Base-by-base conservation (phyloP, 2,797 vertebrate species). In the Pantherophis alleghaniensis region DNA sequence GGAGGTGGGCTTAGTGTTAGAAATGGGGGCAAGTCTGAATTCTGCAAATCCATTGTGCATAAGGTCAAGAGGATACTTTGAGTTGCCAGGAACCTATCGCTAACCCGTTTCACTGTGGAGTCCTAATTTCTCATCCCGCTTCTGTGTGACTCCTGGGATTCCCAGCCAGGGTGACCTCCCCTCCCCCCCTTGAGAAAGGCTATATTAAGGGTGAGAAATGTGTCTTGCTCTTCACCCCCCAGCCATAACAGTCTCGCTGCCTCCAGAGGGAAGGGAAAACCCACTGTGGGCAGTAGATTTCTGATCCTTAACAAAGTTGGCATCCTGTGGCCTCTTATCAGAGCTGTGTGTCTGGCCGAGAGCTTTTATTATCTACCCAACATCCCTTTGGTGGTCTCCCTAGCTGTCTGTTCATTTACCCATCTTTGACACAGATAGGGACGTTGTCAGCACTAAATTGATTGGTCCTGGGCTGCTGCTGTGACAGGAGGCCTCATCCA, bases 341-440 rank as follows among this genome's bases (percentile, higher is more conserved):
- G 10, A 2, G 51, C 28, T 60, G 59, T 51, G 83, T 2, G 7
- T 55, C 89, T 93, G 86, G 37, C 88, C 11, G 26, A 92, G 91
- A 51, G 51, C 87, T 2, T 26, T 37, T 89, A 87, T 89, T 92
- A 88, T 95, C 87, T 94, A 42, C 10, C 88, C 93, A 88, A 26
- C 92, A 87, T 91, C 94, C 92, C 90, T 92, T 92, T 56, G 90
- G 94, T 32, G 91, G 66, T 90, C 10, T 0, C 74, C 66, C 18
- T 24, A 1, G 37, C 90, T 94, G 32, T 94, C 93, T 91, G 74
- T 2, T 7, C n/a, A 13, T 32, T 90, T 26, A 59, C 66, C 87
- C 89, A 90, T 90, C 92, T 74, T 87, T 22, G 28, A 37, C 26
- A 55, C 42, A 88, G 92, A 91, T 90, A 91, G 9, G 10, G 55